phyloP scores from a whole-genome alignment of 2,797 vertebrate genomes.

The Taenioides sp. region DNA sequence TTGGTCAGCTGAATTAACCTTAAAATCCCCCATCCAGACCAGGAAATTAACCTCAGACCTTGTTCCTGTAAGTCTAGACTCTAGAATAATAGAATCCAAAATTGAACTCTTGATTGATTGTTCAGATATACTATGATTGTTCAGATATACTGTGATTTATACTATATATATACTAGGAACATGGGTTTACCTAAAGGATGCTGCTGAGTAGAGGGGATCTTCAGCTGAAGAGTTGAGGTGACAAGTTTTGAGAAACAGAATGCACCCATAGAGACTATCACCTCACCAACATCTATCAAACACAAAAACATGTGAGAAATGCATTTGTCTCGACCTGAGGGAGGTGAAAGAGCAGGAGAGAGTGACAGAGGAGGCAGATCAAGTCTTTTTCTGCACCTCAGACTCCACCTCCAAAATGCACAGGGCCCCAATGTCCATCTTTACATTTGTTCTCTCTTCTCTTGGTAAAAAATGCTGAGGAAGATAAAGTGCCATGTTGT shows the following conservation, averaged over 20 bases:
- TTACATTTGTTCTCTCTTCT: constrained; percentile 44
- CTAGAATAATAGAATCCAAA: not conserved
- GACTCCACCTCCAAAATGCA: constrained; percentile 18
- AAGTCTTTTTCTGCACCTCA: too few species aligned
- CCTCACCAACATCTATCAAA: constrained; percentile 52
- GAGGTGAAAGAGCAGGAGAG: constrained; percentile 39
- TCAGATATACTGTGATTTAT: not conserved
- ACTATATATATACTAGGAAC: too few species aligned
- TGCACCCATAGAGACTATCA: constrained; percentile 40
- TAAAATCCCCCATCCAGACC: not conserved
- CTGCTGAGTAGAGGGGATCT: not conserved
- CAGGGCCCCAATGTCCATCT: constrained; percentile 29
- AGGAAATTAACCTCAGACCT: not conserved
- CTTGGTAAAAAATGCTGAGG: constrained; percentile 80
- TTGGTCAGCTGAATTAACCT: not conserved
- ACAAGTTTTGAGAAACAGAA: constrained; percentile 2
- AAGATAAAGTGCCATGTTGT: constrained; percentile 93
- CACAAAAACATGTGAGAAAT: constrained; percentile 63
- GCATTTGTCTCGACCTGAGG: constrained; percentile 69
- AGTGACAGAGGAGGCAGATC: not conserved
- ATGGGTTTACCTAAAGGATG: not conserved
- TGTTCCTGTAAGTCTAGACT: not conserved
- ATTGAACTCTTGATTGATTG: not conserved
- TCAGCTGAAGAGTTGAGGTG: not conserved
- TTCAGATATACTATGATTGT: not conserved